phyloP scores from a whole-genome alignment of 2,797 vertebrate genomes.

The Rhincodon typus region DNA sequence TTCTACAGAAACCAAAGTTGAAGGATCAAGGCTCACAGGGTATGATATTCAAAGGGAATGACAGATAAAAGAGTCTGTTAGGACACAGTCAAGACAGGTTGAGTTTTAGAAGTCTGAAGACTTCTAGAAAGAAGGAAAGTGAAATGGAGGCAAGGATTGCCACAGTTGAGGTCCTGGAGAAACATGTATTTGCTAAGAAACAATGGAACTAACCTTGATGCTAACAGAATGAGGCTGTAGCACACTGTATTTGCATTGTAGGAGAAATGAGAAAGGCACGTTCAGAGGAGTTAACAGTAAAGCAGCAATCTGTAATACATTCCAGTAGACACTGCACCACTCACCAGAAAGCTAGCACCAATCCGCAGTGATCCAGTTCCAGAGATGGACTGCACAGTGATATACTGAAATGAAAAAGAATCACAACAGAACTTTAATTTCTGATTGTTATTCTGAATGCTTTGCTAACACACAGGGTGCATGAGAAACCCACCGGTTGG shows the following conservation, averaged over 20 bases:
- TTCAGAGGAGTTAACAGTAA: neutral
- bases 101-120: neutral
- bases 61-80: neutral
- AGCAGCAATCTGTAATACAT: neutral
- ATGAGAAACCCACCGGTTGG: neutral
- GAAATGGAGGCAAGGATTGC: neutral
- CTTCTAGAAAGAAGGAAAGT: neutral
- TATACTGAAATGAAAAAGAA: conserved; percentile 59
- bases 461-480: neutral
- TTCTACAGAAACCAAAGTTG: neutral
- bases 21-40: neutral
- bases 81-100: neutral
- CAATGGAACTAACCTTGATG: neutral
- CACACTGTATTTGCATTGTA: neutral
- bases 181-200: neutral
- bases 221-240: neutral
- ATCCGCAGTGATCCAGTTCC: conserved; percentile 89
- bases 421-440: neutral
- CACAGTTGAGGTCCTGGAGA: conserved; percentile 8
- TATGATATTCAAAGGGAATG: neutral
- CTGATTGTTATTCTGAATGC: neutral
- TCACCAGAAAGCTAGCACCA: conserved; percentile 86
- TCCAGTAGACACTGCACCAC: conserved; percentile 40
- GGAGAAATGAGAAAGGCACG: neutral
- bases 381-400: conserved; percentile 93